Base-by-base conservation (phyloP, 2,797 vertebrate genomes). In the Tokudaia muenninki region DNA sequence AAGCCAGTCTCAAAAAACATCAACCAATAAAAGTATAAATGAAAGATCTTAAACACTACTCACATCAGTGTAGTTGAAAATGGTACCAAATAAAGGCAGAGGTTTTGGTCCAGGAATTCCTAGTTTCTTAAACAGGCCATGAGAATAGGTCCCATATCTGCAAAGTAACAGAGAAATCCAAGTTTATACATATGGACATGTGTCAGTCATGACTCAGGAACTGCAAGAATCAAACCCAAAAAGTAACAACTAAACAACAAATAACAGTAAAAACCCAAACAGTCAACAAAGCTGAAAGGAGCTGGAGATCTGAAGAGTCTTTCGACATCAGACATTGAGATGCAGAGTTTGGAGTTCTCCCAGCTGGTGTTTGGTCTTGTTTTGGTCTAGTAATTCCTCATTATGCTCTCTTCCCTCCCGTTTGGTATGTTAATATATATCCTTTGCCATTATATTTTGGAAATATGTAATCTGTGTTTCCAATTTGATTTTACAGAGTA, bases 51-150 rank as follows among this genome's bases (percentile, higher is more conserved):
- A 50, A 90, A 67, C 3, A 44, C 80, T 8, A 96, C 93, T 88
- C 21, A 98, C 94, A 34, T 87, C 26, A 0, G 0, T 0, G 34
- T 91, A 97, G 9, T 0, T 1, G 19, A 94, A 31, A n/a, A 47
- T 0, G 16, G 13, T 97, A 26, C 96, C 97, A 4, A 96, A 4
- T 29, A 96, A 84, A 34, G 96, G 97, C 1, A 96, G 6, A 63
- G 95, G 95, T 93, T 34, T 97, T 0, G 94, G 97, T 2, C 95
- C 96, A 24, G 95, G 96, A 87, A 97, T 95, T 72, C 95, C 74
- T 21, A 97, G 67, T 57, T 97, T 97, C 90, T 96, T 97, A 87
- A 98, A 97, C 52, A n/a, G 1, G 37, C 74, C 63, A 29, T 97
- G 87, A 75, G 83, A n/a, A 2, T 26, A n/a, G 12, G 92, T 97